phyloP scores from a whole-genome alignment of 2,113 vertebrate genomes.

The Blennius ocellaris region DNA sequence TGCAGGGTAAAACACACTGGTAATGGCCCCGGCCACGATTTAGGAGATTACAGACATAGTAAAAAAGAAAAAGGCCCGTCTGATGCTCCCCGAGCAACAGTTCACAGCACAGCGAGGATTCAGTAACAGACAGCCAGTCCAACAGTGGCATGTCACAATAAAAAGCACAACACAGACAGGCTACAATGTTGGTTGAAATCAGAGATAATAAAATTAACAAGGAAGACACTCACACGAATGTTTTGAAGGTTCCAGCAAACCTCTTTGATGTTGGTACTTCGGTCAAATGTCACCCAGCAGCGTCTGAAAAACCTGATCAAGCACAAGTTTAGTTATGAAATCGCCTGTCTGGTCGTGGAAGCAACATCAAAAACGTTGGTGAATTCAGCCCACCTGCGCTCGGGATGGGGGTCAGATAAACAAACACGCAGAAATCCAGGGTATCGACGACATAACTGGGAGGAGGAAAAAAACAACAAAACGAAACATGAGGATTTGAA shows the following conservation, averaged over 20 bases:
- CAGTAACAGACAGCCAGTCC: not conserved
- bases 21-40: not conserved
- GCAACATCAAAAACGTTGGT: too few species aligned
- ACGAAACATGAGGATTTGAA: not conserved
- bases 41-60: not conserved
- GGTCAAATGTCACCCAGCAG: conserved; percentile 93
- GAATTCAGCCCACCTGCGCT: conserved; percentile 85
- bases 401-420: conserved; percentile 91
- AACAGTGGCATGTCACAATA: not conserved
- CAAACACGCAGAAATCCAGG: conserved; percentile 93
- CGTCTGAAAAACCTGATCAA: conserved; percentile 89
- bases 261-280: conserved; percentile 93
- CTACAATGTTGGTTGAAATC: too few species aligned
- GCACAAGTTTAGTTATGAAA: too few species aligned
- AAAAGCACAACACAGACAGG: not conserved
- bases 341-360: too few species aligned
- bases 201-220: not conserved
- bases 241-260: conserved; percentile 96
- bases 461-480: not conserved
- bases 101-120: not conserved
- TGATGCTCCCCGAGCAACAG: not conserved
- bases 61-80: not conserved
- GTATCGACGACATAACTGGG: conserved; percentile 89
- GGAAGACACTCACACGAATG: conserved; percentile 85
- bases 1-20: conserved; percentile 7